Evolutionary conservation across 2,888 invertebrate species (phyloP), one percentile per base, ranked within the genome.

Genomic region (Crossocerus cetratus): DNA sequence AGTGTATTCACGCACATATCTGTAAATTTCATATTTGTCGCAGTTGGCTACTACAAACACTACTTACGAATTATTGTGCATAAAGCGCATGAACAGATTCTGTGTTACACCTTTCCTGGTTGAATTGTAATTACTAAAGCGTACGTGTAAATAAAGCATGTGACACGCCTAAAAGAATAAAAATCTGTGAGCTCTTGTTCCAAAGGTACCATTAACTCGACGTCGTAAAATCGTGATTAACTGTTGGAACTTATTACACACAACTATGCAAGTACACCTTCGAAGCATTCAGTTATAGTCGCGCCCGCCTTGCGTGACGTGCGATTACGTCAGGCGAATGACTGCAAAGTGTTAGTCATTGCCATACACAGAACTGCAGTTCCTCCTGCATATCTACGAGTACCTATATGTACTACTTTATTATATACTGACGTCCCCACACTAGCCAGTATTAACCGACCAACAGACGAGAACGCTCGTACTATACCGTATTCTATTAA

Each of bases 51-150:
- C 11, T 43, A 8, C 49, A 57, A 62, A 55, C 66, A 63, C 53
- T 45, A 65, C 65, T 32, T 68, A 61, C 57, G 43, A 68, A 59
- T 69, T 44, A 44, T 72, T 59, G 55, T 67, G 74, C 74, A 77
- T 74, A 64, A 45, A 18, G 44, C 43, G 43, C 16, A 49, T 49
- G 3, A 49, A 16, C 16, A 49, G 16, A 49, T 49, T 49, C n/a
- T 49, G 5, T 49, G 16, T 49, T 49, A 49, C 14, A 16, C 16
- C 49, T 49, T 56, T 68, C 69, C 56, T 79, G 72, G 57, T 72
- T 73, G 55, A 68, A 67, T 57, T 78, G 72, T 83, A 83, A 82
- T 82, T 83, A 78, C 80, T 78, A 72, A 74, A 65, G 72, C 74
- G 66, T 70, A 53, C 72, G 63, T 81, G 63, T 83, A 83, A 82